Conservation (phyloP, 1,140 invertebrate species). For the Globodera rostochiensis region DNA sequence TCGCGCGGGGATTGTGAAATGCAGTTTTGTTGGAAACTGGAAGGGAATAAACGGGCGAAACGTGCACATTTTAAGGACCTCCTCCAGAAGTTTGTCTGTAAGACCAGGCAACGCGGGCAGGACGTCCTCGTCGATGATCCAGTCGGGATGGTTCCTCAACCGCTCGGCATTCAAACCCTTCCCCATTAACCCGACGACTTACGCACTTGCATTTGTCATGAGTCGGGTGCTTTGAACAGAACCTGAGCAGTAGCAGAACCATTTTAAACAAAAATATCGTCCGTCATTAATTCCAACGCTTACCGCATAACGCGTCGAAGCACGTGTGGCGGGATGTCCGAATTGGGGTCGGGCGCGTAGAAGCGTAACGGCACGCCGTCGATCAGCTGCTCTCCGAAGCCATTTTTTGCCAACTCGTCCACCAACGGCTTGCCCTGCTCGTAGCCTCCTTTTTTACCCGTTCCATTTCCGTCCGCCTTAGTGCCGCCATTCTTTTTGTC, state of each 20-base stretch:
- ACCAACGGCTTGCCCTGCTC: too few relatives aligned
- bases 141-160: not conserved
- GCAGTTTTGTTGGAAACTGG: too few relatives aligned
- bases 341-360: too few relatives aligned
- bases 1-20: too few relatives aligned
- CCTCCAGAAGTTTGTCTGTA: not conserved
- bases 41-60: not conserved
- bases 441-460: not conserved
- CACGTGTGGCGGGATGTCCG: too few relatives aligned
- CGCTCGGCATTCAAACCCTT: too few relatives aligned
- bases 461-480: not conserved
- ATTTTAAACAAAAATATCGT: too few relatives aligned
- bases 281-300: not conserved
- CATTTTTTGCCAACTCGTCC: too few relatives aligned
- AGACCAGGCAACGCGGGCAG: not conserved
- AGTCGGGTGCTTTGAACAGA: not conserved
- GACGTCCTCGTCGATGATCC: constrained; percentile 3
- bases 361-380: too few relatives aligned
- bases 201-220: constrained; percentile 41
- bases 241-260: not conserved
- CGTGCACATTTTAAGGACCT: not conserved
- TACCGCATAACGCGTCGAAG: too few relatives aligned
- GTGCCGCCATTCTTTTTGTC: too few relatives aligned
- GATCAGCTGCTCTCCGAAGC: too few relatives aligned
- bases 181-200: not conserved